Evolutionary conservation across 2,113 vertebrate species (phyloP), one percentile per base, ranked within the genome.

Genomic region (Clinocottus analis): DNA sequence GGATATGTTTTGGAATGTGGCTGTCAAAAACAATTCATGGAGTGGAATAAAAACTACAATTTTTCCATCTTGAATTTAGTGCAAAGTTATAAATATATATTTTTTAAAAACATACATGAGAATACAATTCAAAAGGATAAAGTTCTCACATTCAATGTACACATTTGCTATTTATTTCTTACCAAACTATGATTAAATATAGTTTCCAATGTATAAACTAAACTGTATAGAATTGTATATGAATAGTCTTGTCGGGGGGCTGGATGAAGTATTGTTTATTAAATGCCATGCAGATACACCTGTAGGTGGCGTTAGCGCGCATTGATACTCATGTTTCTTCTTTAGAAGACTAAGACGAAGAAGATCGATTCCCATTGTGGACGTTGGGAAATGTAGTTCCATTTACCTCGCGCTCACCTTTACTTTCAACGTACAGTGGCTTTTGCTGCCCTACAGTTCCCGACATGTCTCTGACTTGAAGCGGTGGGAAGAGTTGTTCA

Each of bases 301-400:
- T 56, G 23, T 27, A 27, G 53, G 2, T 25, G 53, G 53, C 53
- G 2, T 0, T 7, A 25, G n/a, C 23, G 11, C 51, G n/a, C 51
- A 21, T 49, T 23, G 5, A 55, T 12, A 23, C 23, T 27, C 2
- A 4, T 56, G 6, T 27, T 7, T 23, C 23, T 25, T 55, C 23
- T 56, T 13, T 56, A 27, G 5, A 12, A 13, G n/a, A 49, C 21
- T 5, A 19, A 19, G 45, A 51, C 2, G 21, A 51, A n/a, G 49
- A 13, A 29, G 41, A 73, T 1, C 0, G 0, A 1, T 3, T n/a
- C 19, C 0, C 6, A 0, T 2, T 0, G 13, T 3, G 8, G 0
- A 3, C 62, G 6, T 4, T 2, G 90, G 93, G 87, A 90, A 80
- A 45, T 90, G 91, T 88, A 90, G 91, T 94, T 85, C 35, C 60